Evolutionary conservation across 2,888 invertebrate species (phyloP), one percentile per base, ranked within the genome.

Genomic region (Crocallis elinguaria): DNA sequence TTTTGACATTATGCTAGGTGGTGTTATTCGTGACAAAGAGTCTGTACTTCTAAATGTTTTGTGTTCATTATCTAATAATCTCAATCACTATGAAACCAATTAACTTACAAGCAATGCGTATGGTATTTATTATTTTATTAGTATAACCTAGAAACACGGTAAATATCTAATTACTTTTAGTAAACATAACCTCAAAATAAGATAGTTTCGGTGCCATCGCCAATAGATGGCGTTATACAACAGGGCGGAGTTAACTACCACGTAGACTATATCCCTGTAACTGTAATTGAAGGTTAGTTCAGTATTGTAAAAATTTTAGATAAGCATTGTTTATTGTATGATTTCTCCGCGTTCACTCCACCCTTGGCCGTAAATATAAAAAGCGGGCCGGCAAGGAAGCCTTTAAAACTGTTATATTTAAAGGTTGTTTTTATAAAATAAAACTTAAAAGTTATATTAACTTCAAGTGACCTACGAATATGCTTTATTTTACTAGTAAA

Each of bases 31-130:
- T 64, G 58, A 62, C 51, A 64, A 64, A 56, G 38, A 68, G 75
- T 71, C 76, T 76, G 76, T 76, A 76, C 66, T 68, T 64, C 42
- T 51, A 49, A 57, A 54, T 21, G 41, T 36, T 46, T 36, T 29
- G 17, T 12, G 1, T 11, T 32, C 7, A 19, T 9, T 36, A 13
- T 21, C 33, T 5, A 5, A 32, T 35, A 17, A 11, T 35, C 13
- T 25, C 17, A 32, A 5, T 12, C 2, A 19, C 1, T 23, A 21
- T 12, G 5, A 37, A 23, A 23, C 2, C 14, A 14, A 14, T n/a
- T 6, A 36, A 77, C 6, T 1, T 23, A 23, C 23, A 8, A 8
- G n/a, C n/a, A n/a, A n/a, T n/a, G n/a, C n/a, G n/a, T n/a, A 1
- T 25, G n/a, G 7, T n/a, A n/a, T 1, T n/a, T 1, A n/a, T 25